These are phyloP conservation scores for Lophura nycthemera DNA, from an alignment of 2,113 vertebrate species.

Conservation along the genomic window DNA sequence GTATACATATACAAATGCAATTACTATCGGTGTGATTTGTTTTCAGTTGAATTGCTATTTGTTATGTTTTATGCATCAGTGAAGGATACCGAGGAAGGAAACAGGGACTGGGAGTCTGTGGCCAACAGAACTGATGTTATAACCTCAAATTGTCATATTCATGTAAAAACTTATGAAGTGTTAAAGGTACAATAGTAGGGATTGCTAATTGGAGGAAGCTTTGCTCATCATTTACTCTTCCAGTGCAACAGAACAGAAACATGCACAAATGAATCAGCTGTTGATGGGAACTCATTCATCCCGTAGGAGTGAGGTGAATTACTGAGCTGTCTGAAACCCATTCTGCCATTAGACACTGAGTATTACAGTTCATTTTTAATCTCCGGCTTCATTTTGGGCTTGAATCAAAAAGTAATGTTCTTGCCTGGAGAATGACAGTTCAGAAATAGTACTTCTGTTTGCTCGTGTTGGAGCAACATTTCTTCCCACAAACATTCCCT, in stretches of 20 bases:
- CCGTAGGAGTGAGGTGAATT: neutral
- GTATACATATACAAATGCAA: neutral
- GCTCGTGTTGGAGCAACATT: neutral
- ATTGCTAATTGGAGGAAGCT: neutral
- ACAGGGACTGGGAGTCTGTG: neutral
- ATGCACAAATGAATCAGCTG: neutral
- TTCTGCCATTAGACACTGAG: neutral
- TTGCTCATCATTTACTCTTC: neutral
- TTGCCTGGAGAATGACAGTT: neutral
- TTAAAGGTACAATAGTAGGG: constrained; percentile 24
- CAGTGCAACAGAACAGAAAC: neutral
- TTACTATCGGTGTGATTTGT: neutral
- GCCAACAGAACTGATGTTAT: neutral
- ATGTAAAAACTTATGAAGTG: neutral
- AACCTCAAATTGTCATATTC: neutral
- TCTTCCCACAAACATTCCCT: neutral
- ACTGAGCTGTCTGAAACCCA: neutral
- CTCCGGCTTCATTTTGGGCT: neutral
- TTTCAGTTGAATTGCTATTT: neutral
- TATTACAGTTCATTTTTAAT: neutral
- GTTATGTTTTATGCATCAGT: neutral
- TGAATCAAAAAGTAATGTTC: neutral
- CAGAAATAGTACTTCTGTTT: neutral
- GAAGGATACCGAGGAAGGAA: neutral
- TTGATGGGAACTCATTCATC: neutral